Evolutionary conservation across 2,797 vertebrate genomes (phyloP).

Genomic region (Philypnodon macrostomus): DNA sequence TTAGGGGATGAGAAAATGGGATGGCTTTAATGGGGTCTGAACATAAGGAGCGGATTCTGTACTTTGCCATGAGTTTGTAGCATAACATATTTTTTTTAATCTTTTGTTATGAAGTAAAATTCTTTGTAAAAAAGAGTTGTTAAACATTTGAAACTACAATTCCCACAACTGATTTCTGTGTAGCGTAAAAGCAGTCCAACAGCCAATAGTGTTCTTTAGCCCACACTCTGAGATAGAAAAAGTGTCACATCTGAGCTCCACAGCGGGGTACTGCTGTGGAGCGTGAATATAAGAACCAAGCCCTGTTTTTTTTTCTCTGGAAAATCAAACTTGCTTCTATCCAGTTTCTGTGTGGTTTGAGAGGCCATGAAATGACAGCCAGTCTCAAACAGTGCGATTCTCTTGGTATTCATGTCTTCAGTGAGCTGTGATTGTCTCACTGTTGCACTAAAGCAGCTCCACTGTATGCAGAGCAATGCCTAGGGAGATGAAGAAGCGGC

Average conservation of each 20-base stretch:
- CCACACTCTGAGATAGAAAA: conserved; percentile 23
- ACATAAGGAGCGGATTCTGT: no score
- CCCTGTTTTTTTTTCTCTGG: conserved; percentile 30
- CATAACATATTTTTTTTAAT: background rate
- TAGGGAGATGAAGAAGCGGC: conserved; percentile 35
- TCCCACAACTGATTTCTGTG: conserved; percentile 4
- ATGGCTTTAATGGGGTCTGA: background rate
- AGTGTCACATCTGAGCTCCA: conserved; percentile 28
- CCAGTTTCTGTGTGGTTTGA: conserved; percentile 29
- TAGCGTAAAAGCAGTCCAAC: no score
- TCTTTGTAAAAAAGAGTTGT: no score
- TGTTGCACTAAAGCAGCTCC: conserved; percentile 38
- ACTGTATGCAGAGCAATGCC: conserved; percentile 40
- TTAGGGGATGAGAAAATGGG: conserved; percentile 1
- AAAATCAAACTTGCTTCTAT: conserved; percentile 52
- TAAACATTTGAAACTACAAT: background rate
- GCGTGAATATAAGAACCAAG: conserved; percentile 25
- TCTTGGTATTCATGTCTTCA: conserved; percentile 46
- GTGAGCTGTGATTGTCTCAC: conserved; percentile 50
- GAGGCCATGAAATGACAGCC: conserved; percentile 43
- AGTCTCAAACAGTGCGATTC: conserved; percentile 37
- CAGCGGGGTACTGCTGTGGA: conserved; percentile 19
- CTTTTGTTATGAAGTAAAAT: no score
- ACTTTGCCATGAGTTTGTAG: background rate
- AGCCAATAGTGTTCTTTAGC: conserved; percentile 25